Evolutionary conservation across 2,888 invertebrate genomes (phyloP), one percentile per base, ranked within the genome.

Genomic region (Synergus laeviventris): DNA sequence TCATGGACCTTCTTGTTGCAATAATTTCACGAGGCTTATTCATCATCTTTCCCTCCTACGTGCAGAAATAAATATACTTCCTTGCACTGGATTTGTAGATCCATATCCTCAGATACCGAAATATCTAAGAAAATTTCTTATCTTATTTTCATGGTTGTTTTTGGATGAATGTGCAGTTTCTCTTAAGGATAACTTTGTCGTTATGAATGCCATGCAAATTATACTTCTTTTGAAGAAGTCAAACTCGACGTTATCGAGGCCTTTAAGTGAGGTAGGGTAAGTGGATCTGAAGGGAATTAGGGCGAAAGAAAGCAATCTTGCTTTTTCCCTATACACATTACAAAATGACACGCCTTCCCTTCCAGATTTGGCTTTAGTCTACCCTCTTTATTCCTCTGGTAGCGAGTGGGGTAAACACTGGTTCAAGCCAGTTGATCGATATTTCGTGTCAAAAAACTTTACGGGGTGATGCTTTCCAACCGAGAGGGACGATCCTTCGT

Each of bases 281-380:
- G 38, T 38, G 73, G 38, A 73, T 73, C 82, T 81, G 80, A 86
- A 81, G 82, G 83, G 84, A 87, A 86, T 86, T 86, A 84, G 87
- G 83, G 82, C 85, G 84, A 82, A 84, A 85, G 83, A 81, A 81
- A 82, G 80, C 77, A 76, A 79, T 76, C 81, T 81, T 66, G 24
- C 62, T 70, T 12, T 42, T 59, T 76, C 73, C 78, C 79, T 75
- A 76, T 82, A 83, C 81, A 81, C 81, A 83, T 82, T 84, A 75
- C 64, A 81, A 81, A 83, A 86, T 81, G 86, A 85, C 83, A 81
- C 79, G 86, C 85, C 82, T 82, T 82, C 78, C 81, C 74, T 62
- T 78, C 75, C 81, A 62, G 38, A 39, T 66, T 45, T 21, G 42
- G 8, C 21, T 21, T 2, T 31, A 16, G 45, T 24, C 4, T 24